A percentile compares a stretch with the other conserved stretches of the same genome.
These are phyloP conservation scores for Sturnus vulgaris DNA, from an alignment of 2,113 vertebrate genomes.

Conservation along the genomic window DNA sequence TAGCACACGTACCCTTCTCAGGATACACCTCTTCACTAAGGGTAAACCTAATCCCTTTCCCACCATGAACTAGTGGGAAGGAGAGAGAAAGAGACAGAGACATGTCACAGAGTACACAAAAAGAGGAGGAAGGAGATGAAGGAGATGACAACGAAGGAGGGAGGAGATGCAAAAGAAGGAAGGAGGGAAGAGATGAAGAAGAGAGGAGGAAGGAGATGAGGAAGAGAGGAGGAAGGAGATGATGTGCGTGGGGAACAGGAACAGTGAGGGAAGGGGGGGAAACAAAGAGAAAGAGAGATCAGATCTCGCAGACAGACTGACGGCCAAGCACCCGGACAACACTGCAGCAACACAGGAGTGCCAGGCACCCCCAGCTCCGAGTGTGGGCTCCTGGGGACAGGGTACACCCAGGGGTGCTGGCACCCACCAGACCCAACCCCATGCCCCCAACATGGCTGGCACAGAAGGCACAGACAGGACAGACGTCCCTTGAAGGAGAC, in stretches of 20 bases:
- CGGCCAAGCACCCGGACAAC: conserved; percentile 34
- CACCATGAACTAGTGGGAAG: conserved; percentile 90
- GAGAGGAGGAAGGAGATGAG: not conserved
- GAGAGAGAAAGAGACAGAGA: conserved; percentile 64
- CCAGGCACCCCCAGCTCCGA: not conserved
- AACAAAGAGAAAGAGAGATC: conserved; percentile 71
- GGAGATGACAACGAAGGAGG: not conserved
- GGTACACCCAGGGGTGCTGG: not conserved
- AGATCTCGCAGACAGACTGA: conserved; percentile 59
- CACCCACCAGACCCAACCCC: not conserved
- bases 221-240: not conserved
- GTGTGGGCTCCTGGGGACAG: not conserved
- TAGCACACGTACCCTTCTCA: conserved; percentile 94
- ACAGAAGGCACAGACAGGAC: conserved; percentile 41
- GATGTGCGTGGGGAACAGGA: rapidly evolving
- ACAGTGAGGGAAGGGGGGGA: not conserved
- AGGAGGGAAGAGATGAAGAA: not conserved
- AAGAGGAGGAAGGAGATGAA: not conserved
- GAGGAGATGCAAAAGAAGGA: not conserved
- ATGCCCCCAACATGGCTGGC: not conserved
- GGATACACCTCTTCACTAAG: conserved; percentile 99
- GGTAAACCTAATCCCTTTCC: conserved; percentile 98
- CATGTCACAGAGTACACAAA: conserved; percentile 33
- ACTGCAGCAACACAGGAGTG: not conserved
- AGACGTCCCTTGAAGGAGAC: not conserved